Conservation (phyloP, 2,797 vertebrate species). For the Adrianichthys oophorus region DNA sequence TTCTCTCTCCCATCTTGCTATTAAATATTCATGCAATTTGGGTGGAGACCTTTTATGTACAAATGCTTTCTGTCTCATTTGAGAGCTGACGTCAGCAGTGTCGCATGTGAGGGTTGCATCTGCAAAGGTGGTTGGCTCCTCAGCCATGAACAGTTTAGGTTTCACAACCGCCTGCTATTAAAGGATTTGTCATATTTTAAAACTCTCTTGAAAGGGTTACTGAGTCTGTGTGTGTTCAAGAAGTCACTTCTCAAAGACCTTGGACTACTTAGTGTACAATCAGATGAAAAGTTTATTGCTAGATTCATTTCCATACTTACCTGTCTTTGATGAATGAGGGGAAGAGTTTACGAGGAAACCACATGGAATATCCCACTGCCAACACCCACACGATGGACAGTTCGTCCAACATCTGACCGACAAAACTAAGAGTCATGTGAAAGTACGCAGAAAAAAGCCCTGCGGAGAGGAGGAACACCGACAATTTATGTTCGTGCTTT, state of each 20-base stretch:
- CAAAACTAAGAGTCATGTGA: constrained; percentile 94
- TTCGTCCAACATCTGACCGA: constrained; percentile 94
- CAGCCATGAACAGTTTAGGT: constrained; percentile 14
- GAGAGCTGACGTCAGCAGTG: constrained; percentile 3
- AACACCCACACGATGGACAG: constrained; percentile 92
- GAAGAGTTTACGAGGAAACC: constrained; percentile 87
- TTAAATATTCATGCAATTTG: constrained; percentile 65
- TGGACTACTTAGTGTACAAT: background rate
- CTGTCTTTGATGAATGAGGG: constrained; percentile 86
- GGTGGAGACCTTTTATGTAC: constrained; percentile 28
- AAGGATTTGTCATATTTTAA: background rate
- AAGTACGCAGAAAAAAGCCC: constrained; percentile 92
- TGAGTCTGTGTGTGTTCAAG: background rate
- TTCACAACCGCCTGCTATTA: constrained; percentile 25
- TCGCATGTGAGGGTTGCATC: constrained; percentile 7
- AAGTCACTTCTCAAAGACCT: background rate
- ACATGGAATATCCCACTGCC: constrained; percentile 83
- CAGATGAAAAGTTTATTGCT: background rate
- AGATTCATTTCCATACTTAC: constrained; percentile 60
- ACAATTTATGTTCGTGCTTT: background rate
- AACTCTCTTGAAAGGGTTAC: too few relatives aligned
- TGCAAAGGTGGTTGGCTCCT: constrained; percentile 23
- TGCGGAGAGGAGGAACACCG: constrained; percentile 39
- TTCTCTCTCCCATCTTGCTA: constrained; percentile 10
- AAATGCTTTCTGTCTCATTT: constrained; percentile 13